Evolutionary conservation across 2,888 invertebrate species (phyloP).

Genomic region (Dolichomitus sp.): DNA sequence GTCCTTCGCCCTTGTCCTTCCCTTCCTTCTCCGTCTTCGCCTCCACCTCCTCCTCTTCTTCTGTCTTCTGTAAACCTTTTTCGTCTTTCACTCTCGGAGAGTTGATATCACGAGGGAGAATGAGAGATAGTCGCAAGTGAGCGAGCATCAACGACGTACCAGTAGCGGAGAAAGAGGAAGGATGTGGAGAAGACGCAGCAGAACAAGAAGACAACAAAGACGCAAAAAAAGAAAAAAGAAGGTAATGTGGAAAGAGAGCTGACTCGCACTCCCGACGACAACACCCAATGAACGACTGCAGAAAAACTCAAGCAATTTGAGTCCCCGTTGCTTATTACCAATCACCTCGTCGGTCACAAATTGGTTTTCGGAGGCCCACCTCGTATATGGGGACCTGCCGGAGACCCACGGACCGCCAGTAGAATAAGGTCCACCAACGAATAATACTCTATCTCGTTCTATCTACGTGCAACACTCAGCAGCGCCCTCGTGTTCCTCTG

Average conservation of each 20-base stretch:
- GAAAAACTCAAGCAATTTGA: constrained; percentile 85
- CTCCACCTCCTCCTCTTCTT: constrained; percentile 59
- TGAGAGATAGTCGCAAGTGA: constrained; percentile 48
- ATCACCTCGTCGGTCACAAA: constrained; percentile 85
- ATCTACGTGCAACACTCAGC: constrained; percentile 30
- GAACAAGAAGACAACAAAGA: constrained; percentile 38
- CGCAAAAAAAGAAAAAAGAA: constrained; percentile 25
- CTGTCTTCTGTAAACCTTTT: constrained; percentile 68
- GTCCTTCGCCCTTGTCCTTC: constrained; percentile 54
- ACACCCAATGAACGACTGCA: constrained; percentile 83
- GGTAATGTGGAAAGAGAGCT: constrained; percentile 59
- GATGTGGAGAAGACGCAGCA: constrained; percentile 36
- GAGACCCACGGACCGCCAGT: constrained; percentile 24
- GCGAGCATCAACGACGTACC: constrained; percentile 55
- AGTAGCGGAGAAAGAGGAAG: constrained; percentile 29
- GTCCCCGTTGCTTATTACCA: constrained; percentile 84
- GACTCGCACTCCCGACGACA: constrained; percentile 79
- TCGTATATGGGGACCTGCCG: constrained; percentile 50
- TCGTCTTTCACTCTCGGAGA: constrained; percentile 67
- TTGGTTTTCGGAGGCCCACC: constrained; percentile 78
- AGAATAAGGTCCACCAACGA: constrained; percentile 54
- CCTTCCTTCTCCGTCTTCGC: constrained; percentile 43
- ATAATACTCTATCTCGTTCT: constrained; percentile 52
- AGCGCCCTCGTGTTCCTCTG: constrained; percentile 21
- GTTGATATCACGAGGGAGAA: constrained; percentile 60